Percentiles rank a stretch among this genome's conserved stretches.
Evolutionary conservation across 2,113 vertebrate genomes (phyloP).

Genomic region (Otolemur garnettii): DNA sequence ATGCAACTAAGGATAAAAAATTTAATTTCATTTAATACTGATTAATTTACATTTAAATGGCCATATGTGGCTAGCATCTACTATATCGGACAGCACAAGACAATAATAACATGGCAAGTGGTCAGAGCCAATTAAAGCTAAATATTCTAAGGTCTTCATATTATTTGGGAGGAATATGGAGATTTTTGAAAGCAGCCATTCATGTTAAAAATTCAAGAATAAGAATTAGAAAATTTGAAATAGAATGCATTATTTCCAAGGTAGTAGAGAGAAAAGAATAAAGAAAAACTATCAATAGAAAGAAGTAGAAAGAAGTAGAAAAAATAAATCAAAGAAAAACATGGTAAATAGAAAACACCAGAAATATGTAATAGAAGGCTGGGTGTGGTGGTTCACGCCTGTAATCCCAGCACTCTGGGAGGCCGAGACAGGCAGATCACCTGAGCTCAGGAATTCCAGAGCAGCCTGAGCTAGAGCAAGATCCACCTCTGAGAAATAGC

Average conservation of each 20-base stretch:
- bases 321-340: constrained; percentile 17
- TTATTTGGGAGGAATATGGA: neutral
- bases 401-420: too few species aligned
- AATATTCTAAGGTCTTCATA: neutral
- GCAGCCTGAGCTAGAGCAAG: too few species aligned
- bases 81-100: neutral
- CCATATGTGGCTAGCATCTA: neutral
- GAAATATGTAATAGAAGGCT: neutral
- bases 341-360: neutral
- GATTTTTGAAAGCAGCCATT: constrained; percentile 41
- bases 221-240: constrained; percentile 14
- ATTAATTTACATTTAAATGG: neutral
- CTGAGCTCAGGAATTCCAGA: too few species aligned
- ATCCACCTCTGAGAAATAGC: too few species aligned
- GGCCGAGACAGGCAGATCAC: too few species aligned
- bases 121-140: neutral
- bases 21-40: neutral
- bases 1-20: neutral
- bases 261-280: neutral
- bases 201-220: neutral
- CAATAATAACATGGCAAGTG: neutral
- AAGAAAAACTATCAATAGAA: neutral
- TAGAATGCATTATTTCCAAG: neutral
- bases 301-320: neutral
- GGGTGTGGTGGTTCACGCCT: too few species aligned